Evolutionary conservation across 1,140 invertebrate genomes (phyloP).

Genomic region (Pseudomyrmex flavicornis): DNA sequence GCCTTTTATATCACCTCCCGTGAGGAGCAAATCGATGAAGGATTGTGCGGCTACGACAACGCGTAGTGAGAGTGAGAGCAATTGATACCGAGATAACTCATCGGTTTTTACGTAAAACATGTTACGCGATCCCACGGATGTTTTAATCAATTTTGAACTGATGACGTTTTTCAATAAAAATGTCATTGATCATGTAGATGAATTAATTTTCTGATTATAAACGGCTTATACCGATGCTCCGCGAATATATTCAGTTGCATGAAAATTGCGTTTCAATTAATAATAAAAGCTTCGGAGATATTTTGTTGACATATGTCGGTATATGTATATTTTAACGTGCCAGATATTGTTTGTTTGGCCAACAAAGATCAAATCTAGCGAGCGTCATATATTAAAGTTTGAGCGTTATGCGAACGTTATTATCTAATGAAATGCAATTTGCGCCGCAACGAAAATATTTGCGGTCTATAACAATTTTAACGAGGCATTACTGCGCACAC

Average conservation of each 20-base stretch:
- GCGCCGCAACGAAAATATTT: neutral
- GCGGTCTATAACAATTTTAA: neutral
- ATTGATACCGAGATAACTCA: slow-evolving; percentile 24
- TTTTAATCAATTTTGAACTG: slow-evolving; percentile 25
- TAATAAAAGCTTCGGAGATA: neutral
- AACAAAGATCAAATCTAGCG: neutral
- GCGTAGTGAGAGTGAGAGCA: neutral
- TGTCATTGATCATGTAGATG: neutral
- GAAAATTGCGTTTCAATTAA: slow-evolving; percentile 18
- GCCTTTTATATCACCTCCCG: neutral
- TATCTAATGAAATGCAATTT: neutral
- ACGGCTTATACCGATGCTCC: neutral
- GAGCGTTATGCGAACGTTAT: neutral
- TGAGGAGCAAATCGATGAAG: neutral
- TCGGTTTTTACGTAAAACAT: neutral
- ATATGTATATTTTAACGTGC: neutral
- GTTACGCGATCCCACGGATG: neutral
- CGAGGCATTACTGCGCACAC: neutral
- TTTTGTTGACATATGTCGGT: too few relatives aligned
- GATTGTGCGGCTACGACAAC: neutral
- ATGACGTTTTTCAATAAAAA: neutral
- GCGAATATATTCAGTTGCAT: neutral
- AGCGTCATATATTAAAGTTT: neutral
- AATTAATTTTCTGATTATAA: slow-evolving; percentile 13
- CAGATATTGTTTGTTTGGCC: neutral